Conservation (phyloP, 2,888 invertebrate species). For the Morpho deidamia region DNA sequence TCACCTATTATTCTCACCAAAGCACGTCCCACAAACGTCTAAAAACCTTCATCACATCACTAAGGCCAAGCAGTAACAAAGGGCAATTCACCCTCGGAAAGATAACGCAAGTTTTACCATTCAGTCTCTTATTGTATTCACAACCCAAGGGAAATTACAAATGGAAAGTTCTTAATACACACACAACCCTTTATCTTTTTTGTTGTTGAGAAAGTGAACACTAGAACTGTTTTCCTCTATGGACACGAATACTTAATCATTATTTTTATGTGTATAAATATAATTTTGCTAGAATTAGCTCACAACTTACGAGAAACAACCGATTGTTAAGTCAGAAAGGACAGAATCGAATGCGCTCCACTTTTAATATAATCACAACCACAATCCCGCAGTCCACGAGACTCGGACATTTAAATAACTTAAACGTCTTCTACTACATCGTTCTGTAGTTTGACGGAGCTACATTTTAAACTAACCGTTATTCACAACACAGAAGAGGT, state of each 20-base stretch:
- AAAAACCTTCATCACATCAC: slow-evolving; percentile 40
- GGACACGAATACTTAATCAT: slow-evolving; percentile 45
- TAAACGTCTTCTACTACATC: slow-evolving; percentile 41
- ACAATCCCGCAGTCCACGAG: slow-evolving; percentile 31
- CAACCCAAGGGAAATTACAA: slow-evolving; percentile 68
- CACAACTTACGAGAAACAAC: slow-evolving; percentile 70
- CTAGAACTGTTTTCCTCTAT: slow-evolving; percentile 37
- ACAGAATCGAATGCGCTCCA: slow-evolving; percentile 39
- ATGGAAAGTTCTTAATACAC: slow-evolving; percentile 40
- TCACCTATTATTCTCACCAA: slow-evolving; percentile 5
- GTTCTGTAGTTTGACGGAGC: slow-evolving; percentile 31
- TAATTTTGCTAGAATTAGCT: slow-evolving; percentile 47
- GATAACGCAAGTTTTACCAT: slow-evolving; percentile 51
- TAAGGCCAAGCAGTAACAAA: slow-evolving; percentile 36
- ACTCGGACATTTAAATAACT: slow-evolving; percentile 1
- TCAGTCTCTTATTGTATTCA: slow-evolving; percentile 62
- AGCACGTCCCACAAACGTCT: slow-evolving; percentile 38
- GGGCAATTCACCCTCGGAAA: slow-evolving; percentile 48
- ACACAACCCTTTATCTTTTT: slow-evolving; percentile 43
- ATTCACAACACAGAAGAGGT: slow-evolving; percentile 77
- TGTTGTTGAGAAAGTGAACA: slow-evolving; percentile 34
- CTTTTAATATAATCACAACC: slow-evolving; percentile 64
- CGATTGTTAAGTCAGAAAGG: slow-evolving; percentile 36
- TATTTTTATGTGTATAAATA: slow-evolving; percentile 43
- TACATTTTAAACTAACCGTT: slow-evolving; percentile 46